Conservation (phyloP, 2,888 invertebrate species). For the Arrhopalites spinosus region DNA sequence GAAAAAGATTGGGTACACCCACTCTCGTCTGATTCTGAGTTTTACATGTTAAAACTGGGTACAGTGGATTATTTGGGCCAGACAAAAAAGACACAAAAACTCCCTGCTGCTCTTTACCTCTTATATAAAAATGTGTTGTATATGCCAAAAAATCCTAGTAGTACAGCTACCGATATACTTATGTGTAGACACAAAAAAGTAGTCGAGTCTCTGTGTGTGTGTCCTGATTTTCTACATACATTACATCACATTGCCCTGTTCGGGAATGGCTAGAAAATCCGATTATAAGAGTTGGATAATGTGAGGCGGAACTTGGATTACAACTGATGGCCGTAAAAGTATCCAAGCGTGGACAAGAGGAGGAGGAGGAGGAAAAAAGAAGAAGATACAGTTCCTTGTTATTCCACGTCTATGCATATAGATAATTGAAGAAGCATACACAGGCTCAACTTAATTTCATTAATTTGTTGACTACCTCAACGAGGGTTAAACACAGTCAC, state of each 20-base stretch:
- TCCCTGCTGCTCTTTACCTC: slow-evolving; percentile 14
- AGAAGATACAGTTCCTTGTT: not conserved
- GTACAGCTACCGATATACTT: too few species aligned
- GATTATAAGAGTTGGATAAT: slow-evolving; percentile 22
- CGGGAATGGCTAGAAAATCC: slow-evolving; percentile 12
- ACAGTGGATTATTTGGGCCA: too few species aligned
- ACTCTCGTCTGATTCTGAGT: too few species aligned
- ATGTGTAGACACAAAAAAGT: too few species aligned
- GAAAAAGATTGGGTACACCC: too few species aligned
- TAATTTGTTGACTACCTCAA: slow-evolving; percentile 38
- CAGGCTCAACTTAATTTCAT: slow-evolving; percentile 36
- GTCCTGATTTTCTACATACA: too few species aligned
- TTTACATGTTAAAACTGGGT: too few species aligned
- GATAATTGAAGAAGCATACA: not conserved
- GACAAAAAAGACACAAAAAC: not conserved
- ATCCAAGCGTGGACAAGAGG: slow-evolving; percentile 37
- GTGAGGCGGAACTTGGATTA: slow-evolving; percentile 28
- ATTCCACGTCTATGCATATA: too few species aligned
- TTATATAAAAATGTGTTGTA: not conserved
- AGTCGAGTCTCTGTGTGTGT: too few species aligned
- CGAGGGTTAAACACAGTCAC: slow-evolving; percentile 31
- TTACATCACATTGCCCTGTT: too few species aligned
- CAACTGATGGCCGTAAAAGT: slow-evolving; percentile 34
- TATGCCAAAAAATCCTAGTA: not conserved
- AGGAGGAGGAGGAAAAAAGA: slow-evolving; percentile 14